Evolutionary conservation across 2,113 vertebrate genomes (phyloP).

Genomic region (Brevimyrus niger): DNA sequence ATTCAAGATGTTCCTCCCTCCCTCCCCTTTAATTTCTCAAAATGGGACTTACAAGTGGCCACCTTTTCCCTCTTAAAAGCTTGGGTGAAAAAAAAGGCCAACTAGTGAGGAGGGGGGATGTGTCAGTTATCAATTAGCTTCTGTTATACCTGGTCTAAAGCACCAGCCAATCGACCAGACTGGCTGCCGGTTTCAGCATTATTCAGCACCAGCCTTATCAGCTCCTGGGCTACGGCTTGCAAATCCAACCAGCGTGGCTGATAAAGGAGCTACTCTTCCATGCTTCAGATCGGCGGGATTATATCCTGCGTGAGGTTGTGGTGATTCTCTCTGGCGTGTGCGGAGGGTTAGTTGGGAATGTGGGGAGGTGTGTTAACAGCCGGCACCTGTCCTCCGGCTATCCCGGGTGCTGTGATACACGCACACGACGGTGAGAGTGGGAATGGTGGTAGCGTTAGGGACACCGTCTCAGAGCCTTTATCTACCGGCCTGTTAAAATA

Average conservation of each 20-base stretch:
- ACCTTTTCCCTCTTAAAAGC: background rate
- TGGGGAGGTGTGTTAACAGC: constrained; percentile 6
- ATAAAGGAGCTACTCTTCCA: constrained; percentile 77
- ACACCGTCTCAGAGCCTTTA: background rate
- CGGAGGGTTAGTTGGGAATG: background rate
- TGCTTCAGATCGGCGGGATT: constrained; percentile 63
- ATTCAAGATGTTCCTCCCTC: background rate
- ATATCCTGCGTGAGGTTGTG: constrained; percentile 57
- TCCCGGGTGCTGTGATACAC: background rate
- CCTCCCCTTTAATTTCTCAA: background rate
- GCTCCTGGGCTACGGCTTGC: constrained; percentile 70
- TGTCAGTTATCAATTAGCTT: background rate
- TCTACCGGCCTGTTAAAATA: constrained; percentile 49
- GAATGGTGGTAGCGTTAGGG: background rate
- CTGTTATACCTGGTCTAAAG: background rate
- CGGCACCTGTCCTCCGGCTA: constrained; percentile 11
- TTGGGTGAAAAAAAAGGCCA: background rate
- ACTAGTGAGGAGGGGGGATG: background rate
- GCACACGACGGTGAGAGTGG: background rate
- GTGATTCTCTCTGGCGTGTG: constrained; percentile 37
- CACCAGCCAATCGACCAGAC: background rate
- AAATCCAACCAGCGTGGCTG: constrained; percentile 75
- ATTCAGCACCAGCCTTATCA: constrained; percentile 69
- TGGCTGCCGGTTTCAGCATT: constrained; percentile 44
- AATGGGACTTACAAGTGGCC: background rate